Base-by-base conservation (phyloP, 2,797 vertebrate species). In the Distichodus sexfasciatus region DNA sequence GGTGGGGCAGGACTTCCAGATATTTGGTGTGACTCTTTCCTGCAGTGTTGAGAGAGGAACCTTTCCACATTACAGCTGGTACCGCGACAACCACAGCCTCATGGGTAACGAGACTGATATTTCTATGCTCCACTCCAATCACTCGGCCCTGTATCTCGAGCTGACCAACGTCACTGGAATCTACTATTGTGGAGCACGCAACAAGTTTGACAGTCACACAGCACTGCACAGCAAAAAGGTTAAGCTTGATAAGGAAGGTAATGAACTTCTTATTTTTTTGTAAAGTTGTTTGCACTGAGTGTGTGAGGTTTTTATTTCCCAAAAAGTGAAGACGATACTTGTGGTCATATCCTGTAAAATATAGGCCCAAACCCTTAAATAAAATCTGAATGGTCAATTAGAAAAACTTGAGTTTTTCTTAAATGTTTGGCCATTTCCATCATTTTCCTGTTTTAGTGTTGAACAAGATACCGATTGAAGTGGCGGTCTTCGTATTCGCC, bases 191-290 rank as follows among this genome's bases (percentile, higher is more conserved):
- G 46, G 85, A 17, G 91, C 79, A 33, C 76, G 78, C 0, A 72
- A 90, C 80, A 80, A 66, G 41, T 90, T 90, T 1, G 86, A 90
- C 71, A 81, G 61, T 68, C 64, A 33, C 58, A 84, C 59, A 0
- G 3, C 59, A 24, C 33, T 89, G 9, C 77, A 63, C 50, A 90
- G 90, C 66, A 63, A 41, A 1, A 50, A 1, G 14, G 14, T 0
- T 10, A 79, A 85, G n/a, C 1, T 91, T n/a, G 79, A 81, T 72
- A 71, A 76, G 75, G 68, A 84, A 64, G 87, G 89, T 91, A 81
- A 14, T 12, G n/a, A n/a, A n/a, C n/a, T n/a, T n/a, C n/a, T n/a
- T n/a, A n/a, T n/a, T n/a, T n/a, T n/a, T n/a, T n/a, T n/a, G n/a
- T n/a, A n/a, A n/a, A n/a, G n/a, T n/a, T n/a, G n/a, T n/a, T n/a